These are phyloP conservation scores for Heliothis peltigera DNA, from an alignment of 2,888 invertebrate genomes.

Conservation along the genomic window DNA sequence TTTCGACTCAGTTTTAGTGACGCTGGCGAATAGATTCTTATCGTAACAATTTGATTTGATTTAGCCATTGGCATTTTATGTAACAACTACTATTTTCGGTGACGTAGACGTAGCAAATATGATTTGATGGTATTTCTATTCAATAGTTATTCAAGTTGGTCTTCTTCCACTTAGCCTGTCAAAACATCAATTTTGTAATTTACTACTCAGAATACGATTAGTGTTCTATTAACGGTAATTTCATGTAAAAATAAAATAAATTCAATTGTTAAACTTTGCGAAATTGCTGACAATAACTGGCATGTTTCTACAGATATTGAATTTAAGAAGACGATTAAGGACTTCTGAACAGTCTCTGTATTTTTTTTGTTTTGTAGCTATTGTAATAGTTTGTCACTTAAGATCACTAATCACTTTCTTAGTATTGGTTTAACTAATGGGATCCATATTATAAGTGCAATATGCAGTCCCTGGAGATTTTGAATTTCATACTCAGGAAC, in stretches of 20 bases:
- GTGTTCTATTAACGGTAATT: too few relatives aligned
- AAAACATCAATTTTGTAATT: neutral
- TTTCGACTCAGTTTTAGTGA: slow-evolving; percentile 9
- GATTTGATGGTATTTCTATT: neutral
- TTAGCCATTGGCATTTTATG: slow-evolving; percentile 7
- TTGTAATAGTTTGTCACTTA: too few relatives aligned
- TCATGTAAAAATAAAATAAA: too few relatives aligned
- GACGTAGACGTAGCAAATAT: neutral
- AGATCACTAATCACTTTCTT: too few relatives aligned
- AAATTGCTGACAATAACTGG: too few relatives aligned
- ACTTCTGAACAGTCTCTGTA: too few relatives aligned
- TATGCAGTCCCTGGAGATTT: neutral
- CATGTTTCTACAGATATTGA: too few relatives aligned
- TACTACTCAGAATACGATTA: neutral
- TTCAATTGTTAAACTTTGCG: too few relatives aligned
- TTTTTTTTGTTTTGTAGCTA: too few relatives aligned
- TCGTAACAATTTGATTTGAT: slow-evolving; percentile 31
- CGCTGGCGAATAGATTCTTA: slow-evolving; percentile 17
- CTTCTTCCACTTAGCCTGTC: neutral
- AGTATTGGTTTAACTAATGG: too few relatives aligned
- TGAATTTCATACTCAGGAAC: slow-evolving; percentile 11
- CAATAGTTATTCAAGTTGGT: neutral
- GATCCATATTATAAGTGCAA: too few relatives aligned
- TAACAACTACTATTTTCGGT: neutral
- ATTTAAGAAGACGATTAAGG: too few relatives aligned